phyloP scores from a whole-genome alignment of 2,888 invertebrate genomes.

The Drosophila suboccidentalis region DNA sequence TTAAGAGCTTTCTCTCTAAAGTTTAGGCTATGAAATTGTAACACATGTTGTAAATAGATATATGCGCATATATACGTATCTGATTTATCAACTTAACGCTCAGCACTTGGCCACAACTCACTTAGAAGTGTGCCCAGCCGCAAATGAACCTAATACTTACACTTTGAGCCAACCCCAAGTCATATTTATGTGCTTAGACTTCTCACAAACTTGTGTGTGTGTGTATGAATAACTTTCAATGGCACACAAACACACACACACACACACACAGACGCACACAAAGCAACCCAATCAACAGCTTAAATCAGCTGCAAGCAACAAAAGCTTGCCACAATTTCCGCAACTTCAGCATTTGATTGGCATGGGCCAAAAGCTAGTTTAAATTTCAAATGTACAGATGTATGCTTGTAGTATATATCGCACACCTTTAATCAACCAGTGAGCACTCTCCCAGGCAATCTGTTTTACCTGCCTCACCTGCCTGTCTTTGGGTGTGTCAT shows the following conservation, averaged over 20 bases:
- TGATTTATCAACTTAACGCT: conserved; percentile 65
- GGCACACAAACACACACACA: conserved; percentile 29
- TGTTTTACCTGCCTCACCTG: conserved; percentile 1
- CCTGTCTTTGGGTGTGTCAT: conserved; percentile 49
- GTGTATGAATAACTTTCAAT: conserved; percentile 33
- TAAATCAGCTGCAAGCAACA: conserved; percentile 55
- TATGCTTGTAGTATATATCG: conserved; percentile 11
- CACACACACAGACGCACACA: conserved; percentile 31
- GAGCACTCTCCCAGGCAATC: conserved; percentile 6
- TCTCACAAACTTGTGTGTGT: conserved; percentile 5
- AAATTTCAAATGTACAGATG: conserved; percentile 59
- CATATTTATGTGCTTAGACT: conserved; percentile 54
- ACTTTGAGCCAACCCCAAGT: conserved; percentile 16
- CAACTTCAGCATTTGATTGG: conserved; percentile 64
- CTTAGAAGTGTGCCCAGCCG: conserved; percentile 64
- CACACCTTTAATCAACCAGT: conserved; percentile 68
- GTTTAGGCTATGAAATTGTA: conserved; percentile 12
- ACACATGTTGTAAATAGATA: conserved; percentile 26
- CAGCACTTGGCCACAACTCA: conserved; percentile 74
- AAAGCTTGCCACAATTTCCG: conserved; percentile 73
- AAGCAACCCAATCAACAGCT: conserved; percentile 66
- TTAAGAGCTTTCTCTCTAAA: conserved; percentile 29
- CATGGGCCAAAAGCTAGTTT: conserved; percentile 47
- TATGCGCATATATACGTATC: conserved; percentile 24
- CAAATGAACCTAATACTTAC: conserved; percentile 65